These are phyloP conservation scores for Halcyon senegalensis DNA, from an alignment of 2,113 vertebrate species.

Conservation along the genomic window DNA sequence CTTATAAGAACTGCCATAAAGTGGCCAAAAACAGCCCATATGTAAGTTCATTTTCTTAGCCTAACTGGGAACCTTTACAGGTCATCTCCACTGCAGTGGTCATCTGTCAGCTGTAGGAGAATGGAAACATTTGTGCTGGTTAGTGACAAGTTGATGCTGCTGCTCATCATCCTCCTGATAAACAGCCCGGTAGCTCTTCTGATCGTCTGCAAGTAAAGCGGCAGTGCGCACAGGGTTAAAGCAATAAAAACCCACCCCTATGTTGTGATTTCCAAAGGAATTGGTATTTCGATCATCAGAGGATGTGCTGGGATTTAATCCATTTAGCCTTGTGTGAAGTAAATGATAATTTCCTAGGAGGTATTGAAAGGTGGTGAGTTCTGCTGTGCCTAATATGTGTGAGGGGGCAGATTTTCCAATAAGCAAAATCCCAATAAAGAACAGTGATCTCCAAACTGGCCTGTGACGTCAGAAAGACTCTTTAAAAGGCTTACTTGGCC, in stretches of 20 bases:
- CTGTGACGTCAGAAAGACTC: background rate
- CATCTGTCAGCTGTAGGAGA: background rate
- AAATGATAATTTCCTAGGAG: background rate
- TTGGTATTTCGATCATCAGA: background rate
- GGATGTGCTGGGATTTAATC: background rate
- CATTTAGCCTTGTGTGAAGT: background rate
- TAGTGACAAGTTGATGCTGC: background rate
- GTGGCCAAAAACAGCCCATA: background rate
- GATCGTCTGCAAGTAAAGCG: background rate
- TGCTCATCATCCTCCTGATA: background rate
- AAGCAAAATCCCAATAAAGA: background rate
- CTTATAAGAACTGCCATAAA: background rate
- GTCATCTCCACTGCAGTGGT: background rate
- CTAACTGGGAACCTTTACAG: background rate
- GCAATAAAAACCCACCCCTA: accelerated
- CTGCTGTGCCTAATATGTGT: background rate
- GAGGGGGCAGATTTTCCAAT: background rate
- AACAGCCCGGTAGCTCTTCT: background rate
- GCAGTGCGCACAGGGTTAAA: background rate
- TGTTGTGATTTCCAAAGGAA: background rate
- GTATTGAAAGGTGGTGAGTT: background rate
- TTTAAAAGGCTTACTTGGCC: background rate
- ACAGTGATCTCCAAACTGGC: background rate
- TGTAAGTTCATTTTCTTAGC: background rate
- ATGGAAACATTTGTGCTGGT: background rate